These are phyloP conservation scores for Neolamprologus brichardi DNA, from an alignment of 2,113 vertebrate species.

Conservation along the genomic window DNA sequence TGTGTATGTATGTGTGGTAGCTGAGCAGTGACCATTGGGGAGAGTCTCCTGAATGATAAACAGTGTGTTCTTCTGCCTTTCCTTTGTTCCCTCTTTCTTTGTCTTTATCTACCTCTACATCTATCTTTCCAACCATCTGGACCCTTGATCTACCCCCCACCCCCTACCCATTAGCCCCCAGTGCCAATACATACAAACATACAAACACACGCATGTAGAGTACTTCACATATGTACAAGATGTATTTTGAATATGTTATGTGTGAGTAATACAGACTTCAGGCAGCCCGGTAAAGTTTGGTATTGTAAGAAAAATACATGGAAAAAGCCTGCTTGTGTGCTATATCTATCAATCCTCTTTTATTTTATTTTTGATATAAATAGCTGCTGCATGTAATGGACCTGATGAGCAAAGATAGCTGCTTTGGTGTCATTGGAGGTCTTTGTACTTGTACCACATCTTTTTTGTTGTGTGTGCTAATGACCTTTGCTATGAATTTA, in stretches of 20 bases:
- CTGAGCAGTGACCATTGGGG: not conserved
- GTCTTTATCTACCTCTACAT: not conserved
- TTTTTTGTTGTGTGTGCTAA: not conserved
- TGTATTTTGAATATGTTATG: not conserved
- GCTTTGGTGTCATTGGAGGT: not conserved
- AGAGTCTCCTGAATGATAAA: conserved; percentile 18
- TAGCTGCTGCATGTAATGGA: not conserved
- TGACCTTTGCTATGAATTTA: not conserved
- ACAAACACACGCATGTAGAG: not conserved
- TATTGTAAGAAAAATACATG: not conserved
- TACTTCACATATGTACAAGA: not conserved
- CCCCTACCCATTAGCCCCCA: not conserved
- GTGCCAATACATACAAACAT: not conserved
- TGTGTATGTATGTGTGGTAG: not conserved
- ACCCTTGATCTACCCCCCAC: not conserved
- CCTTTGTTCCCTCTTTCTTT: not conserved
- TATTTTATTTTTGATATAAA: not conserved
- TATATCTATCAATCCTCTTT: not conserved
- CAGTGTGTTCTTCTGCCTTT: not conserved
- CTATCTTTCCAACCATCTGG: conserved; percentile 7
- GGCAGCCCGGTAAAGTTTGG: not conserved
- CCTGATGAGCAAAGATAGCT: not conserved
- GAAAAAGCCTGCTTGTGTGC: not conserved
- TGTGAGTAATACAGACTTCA: not conserved
- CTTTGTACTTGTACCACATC: not conserved